phyloP scores from a whole-genome alignment of 2,888 invertebrate genomes.

The Hemithea aestivaria region DNA sequence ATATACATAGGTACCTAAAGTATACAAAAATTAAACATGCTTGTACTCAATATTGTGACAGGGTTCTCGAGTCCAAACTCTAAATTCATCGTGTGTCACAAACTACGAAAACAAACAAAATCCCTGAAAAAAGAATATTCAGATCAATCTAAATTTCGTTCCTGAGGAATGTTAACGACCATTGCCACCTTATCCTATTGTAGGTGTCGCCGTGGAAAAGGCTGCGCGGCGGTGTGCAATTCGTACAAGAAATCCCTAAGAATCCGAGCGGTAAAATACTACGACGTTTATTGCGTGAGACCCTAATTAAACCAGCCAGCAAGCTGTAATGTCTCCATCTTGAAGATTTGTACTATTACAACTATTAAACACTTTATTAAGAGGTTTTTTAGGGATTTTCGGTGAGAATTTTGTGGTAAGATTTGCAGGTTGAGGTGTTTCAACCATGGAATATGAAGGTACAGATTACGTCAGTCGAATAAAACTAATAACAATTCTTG shows the following conservation, averaged over 20 bases:
- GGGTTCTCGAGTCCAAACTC: too few relatives aligned
- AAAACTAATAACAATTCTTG: too few relatives aligned
- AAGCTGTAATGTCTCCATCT: conserved; percentile 31
- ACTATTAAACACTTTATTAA: conserved; percentile 14
- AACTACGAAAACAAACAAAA: too few relatives aligned
- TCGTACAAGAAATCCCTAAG: conserved; percentile 84
- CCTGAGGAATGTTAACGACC: conserved; percentile 8
- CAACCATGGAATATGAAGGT: too few relatives aligned
- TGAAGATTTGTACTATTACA: conserved; percentile 10
- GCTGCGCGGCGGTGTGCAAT: conserved; percentile 83
- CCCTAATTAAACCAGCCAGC: conserved; percentile 32
- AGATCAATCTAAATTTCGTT: too few relatives aligned
- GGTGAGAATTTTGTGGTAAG: neutral
- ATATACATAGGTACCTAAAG: too few relatives aligned
- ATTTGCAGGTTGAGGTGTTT: too few relatives aligned
- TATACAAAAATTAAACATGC: too few relatives aligned
- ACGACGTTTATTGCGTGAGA: conserved; percentile 66
- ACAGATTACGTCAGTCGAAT: too few relatives aligned
- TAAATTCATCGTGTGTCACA: too few relatives aligned
- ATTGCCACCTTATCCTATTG: conserved; percentile 18
- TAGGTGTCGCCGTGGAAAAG: conserved; percentile 81
- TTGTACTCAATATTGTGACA: too few relatives aligned
- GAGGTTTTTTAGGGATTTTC: conserved; percentile 1
- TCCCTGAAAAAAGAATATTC: too few relatives aligned
- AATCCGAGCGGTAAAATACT: conserved; percentile 85